A percentile compares a stretch with the other conserved stretches of the same genome.
phyloP scores from a whole-genome alignment of 92 coral and sea anemone species.

The Epizoanthus rinbou region DNA sequence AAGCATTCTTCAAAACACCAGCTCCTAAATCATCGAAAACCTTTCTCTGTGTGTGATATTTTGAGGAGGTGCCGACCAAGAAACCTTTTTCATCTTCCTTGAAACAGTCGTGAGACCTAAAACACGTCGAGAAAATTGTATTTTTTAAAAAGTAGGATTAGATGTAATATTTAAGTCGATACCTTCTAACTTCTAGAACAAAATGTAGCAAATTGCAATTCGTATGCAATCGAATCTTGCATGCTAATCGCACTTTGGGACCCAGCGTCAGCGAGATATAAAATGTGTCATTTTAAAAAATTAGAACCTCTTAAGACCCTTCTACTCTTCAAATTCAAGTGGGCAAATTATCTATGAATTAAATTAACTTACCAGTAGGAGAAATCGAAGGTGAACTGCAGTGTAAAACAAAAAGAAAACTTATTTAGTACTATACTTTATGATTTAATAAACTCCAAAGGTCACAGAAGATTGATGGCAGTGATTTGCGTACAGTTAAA shows the following conservation, averaged over 20 bases:
- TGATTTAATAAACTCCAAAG: background rate
- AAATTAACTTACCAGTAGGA: slow-evolving; percentile 92
- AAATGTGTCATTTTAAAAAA: background rate
- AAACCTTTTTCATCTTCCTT: slow-evolving; percentile 83
- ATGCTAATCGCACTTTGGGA: background rate
- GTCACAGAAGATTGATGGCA: slow-evolving; percentile 5
- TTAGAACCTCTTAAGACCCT: slow-evolving; percentile 3
- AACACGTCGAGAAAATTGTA: background rate
- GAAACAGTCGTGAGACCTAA: slow-evolving; percentile 95
- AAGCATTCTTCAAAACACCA: slow-evolving; percentile 96
- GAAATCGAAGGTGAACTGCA: slow-evolving; percentile 93
- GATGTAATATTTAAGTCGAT: background rate
- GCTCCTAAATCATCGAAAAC: slow-evolving; percentile 96
- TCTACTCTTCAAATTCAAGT: background rate
- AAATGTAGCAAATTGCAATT: background rate
- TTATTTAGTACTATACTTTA: slow-evolving; percentile 7
- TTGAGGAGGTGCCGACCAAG: slow-evolving; percentile 43
- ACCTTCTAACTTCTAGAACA: background rate
- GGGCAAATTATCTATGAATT: slow-evolving; percentile 10
- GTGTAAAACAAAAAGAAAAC: slow-evolving; percentile 20
- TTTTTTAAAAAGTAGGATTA: slow-evolving; percentile 1
- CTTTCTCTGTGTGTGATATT: slow-evolving; percentile 89
- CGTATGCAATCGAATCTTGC: background rate
- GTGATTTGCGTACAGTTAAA: background rate
- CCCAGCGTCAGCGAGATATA: too few species aligned